phyloP scores from a whole-genome alignment of 1,140 invertebrate species.

The Dryas iulia region DNA sequence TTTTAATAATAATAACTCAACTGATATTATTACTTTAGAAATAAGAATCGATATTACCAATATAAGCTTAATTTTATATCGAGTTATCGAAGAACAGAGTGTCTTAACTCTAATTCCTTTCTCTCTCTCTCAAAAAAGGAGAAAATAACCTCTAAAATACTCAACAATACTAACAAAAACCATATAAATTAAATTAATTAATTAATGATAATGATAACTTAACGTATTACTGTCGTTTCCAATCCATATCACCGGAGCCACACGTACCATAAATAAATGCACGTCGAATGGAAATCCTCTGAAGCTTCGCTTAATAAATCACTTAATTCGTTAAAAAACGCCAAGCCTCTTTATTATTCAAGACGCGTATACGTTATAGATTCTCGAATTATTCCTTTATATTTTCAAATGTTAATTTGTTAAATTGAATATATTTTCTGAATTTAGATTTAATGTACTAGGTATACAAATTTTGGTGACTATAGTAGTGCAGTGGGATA shows the following conservation, averaged over 20 bases:
- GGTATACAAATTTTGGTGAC: too few species aligned
- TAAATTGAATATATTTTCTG: neutral
- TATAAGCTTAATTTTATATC: too few species aligned
- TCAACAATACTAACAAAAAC: too few species aligned
- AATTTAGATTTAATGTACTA: neutral
- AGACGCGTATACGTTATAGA: conserved; percentile 8
- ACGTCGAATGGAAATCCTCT: conserved; percentile 15
- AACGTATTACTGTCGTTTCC: conserved; percentile 21
- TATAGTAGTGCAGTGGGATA: too few species aligned
- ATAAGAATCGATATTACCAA: too few species aligned
- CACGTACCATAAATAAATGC: conserved; percentile 21
- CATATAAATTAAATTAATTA: neutral
- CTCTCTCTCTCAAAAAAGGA: too few species aligned
- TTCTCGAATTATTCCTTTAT: neutral
- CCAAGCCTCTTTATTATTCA: conserved; percentile 17
- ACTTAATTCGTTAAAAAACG: conserved; percentile 20
- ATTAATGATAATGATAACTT: conserved; percentile 9
- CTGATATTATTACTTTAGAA: too few species aligned
- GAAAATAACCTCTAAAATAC: too few species aligned
- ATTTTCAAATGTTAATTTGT: neutral
- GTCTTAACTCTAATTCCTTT: too few species aligned
- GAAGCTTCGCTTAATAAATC: conserved; percentile 24
- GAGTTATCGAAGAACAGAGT: too few species aligned
- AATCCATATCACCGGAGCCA: conserved; percentile 14
- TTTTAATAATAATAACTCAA: too few species aligned